Conservation (phyloP, 2,888 invertebrate species). For the Drosophila hamatofila region DNA sequence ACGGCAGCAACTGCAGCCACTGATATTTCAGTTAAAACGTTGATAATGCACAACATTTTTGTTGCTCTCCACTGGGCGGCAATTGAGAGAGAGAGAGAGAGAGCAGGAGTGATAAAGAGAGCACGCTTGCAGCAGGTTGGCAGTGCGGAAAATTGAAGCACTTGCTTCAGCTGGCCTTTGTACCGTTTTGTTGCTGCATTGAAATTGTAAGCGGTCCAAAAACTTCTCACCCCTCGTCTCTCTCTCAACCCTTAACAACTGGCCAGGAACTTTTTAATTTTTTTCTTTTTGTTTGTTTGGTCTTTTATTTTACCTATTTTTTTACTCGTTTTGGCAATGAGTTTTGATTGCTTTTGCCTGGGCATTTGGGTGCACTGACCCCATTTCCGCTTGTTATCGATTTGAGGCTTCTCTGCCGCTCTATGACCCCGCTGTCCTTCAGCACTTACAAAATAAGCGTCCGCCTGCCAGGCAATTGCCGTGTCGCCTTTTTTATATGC, state of each 20-base stretch:
- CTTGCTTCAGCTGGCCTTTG: constrained; percentile 48
- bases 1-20: constrained; percentile 41
- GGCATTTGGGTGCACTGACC: constrained; percentile 79
- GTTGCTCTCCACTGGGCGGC: constrained; percentile 21
- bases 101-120: constrained; percentile 3
- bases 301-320: constrained; percentile 15
- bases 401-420: constrained; percentile 59
- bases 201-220: constrained; percentile 42
- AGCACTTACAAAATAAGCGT: constrained; percentile 9
- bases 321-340: constrained; percentile 73
- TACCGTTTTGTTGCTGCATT: constrained; percentile 52
- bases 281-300: constrained; percentile 12
- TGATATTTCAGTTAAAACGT: constrained; percentile 79
- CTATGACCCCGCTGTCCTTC: neutral
- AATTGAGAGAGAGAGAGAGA: constrained; percentile 8
- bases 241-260: constrained; percentile 23
- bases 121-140: constrained; percentile 57
- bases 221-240: constrained; percentile 12
- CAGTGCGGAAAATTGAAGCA: constrained; percentile 79
- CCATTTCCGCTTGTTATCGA: constrained; percentile 80
- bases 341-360: constrained; percentile 80
- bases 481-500: constrained; percentile 64
- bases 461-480: constrained; percentile 56
- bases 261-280: constrained; percentile 21
- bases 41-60: constrained; percentile 69